Evolutionary conservation across 1,140 invertebrate genomes (phyloP), one percentile per base, ranked within the genome.

Genomic region (Zophobas morio): DNA sequence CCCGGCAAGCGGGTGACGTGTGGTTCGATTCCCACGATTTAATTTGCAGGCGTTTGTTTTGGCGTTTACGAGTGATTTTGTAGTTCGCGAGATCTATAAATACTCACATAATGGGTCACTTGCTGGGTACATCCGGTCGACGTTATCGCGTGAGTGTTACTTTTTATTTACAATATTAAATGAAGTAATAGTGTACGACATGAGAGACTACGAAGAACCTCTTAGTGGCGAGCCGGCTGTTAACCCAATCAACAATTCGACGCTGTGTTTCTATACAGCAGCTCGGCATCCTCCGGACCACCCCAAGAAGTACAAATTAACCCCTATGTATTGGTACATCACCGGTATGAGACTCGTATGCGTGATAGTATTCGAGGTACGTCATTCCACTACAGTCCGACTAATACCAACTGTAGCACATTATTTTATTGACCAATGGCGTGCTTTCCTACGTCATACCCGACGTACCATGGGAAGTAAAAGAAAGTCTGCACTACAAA

Each of bases 11-110:
- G 20, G 20, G 20, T 20, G 20, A 20, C 20, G 20, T 20, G 20
- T 20, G 20, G 20, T 20, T 20, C 20, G 20, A 20, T 51, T 51
- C 2, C 8, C 1, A 1, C 32, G 8, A 1, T 70, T 39, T 32
- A n/a, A 39, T 63, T 87, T 87, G 83, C 85, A 98, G 96, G 97
- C 94, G 53, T 96, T 98, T 82, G 96, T 99, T 71, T 99, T 99
- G 84, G 97, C 98, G 54, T 99, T 99, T 88, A 98, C 98, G 0
- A 98, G 96, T 0, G 49, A 73, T 49, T 53, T 73, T 49, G 71
- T 73, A 3, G 36, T 40, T n/a, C 6, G 71, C n/a, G 6, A 56
- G 6, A 73, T 73, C 36, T 73, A 73, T 35, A 33, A 8, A 36
- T 54, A 6, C 32, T 35, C 36, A 37, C 6, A 56, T 33, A 35